Evolutionary conservation across 2,888 invertebrate genomes (phyloP).

Genomic region (Hedya salicella): DNA sequence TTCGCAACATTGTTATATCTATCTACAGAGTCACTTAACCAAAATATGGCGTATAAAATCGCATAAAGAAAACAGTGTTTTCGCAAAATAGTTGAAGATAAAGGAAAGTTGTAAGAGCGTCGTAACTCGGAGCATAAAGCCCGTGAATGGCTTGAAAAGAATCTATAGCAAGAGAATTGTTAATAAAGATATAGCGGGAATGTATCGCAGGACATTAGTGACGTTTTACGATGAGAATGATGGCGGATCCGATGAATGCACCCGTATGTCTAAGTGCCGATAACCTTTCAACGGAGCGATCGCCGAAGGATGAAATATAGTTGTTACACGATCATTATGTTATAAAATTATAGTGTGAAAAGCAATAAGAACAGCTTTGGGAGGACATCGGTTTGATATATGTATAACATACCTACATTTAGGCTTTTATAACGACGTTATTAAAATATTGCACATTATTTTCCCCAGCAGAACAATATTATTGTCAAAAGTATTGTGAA

Average conservation of each 20-base stretch:
- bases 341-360: slow-evolving; percentile 39
- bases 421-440: background rate
- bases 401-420: background rate
- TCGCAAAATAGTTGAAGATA: slow-evolving; percentile 81
- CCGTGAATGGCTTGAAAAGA: slow-evolving; percentile 77
- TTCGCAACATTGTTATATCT: slow-evolving; percentile 76
- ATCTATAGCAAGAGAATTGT: slow-evolving; percentile 80
- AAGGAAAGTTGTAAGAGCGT: slow-evolving; percentile 79
- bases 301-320: slow-evolving; percentile 41
- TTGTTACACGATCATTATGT: slow-evolving; percentile 34
- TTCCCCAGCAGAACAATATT: background rate
- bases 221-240: slow-evolving; percentile 72
- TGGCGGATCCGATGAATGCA: slow-evolving; percentile 72
- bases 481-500: too few species aligned
- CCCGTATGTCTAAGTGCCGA: slow-evolving; percentile 57
- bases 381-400: slow-evolving; percentile 14
- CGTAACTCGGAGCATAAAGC: slow-evolving; percentile 80
- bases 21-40: slow-evolving; percentile 74
- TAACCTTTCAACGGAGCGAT: slow-evolving; percentile 36
- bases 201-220: slow-evolving; percentile 81
- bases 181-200: slow-evolving; percentile 82
- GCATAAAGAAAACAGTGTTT: slow-evolving; percentile 83
- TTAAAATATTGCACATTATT: background rate
- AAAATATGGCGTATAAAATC: slow-evolving; percentile 81
- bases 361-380: slow-evolving; percentile 4